Evolutionary conservation across 1,140 invertebrate species (phyloP), one percentile per base, ranked within the genome.

Genomic region (Mizuhopecten yessoensis): DNA sequence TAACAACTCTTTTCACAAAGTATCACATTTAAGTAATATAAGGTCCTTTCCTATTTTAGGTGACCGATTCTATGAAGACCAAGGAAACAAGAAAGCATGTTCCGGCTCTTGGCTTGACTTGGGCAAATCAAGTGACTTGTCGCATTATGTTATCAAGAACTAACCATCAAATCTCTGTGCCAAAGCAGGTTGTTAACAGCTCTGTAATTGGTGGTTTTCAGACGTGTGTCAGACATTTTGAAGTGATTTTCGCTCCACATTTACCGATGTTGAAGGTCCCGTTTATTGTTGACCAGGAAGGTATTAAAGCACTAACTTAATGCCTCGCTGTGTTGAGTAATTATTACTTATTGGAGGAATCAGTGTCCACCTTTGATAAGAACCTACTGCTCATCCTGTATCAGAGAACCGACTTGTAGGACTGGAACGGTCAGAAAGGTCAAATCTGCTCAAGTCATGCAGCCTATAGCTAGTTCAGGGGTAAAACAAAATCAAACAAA

Each of bases 41-140:
- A n/a, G n/a, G n/a, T n/a, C n/a, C n/a, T n/a, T n/a, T 23, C 34
- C n/a, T 88, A n/a, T 34, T 90, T 33, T 88, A 95, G 94, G 94
- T 95, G 33, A 93, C 93, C 87, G 93, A 90, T 75, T 93, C 92
- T 15, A 89, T 94, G 88, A 91, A 92, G 5, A 42, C 42, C 13
- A 75, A 86, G 29, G 88, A 88, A 2, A 75, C 29, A 33, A 91
- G 91, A 42, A 91, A 93, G 33, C 89, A 92, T 1, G 86, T 95
- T 7, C 96, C 96, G 20, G 94, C 95, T 23, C 92, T 96, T 17
- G 96, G 98, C 17, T 94, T 98, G 42, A 97, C 97, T 9, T 98
- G 98, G 98, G 97, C 97, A 0, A 98, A 97, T 95, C 96, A 98
- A 87, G 96, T 98, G 15, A 98, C 97, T 9, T 97, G 97, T 89